phyloP scores from a whole-genome alignment of 2,797 vertebrate genomes.

The Margarornis squamiger region DNA sequence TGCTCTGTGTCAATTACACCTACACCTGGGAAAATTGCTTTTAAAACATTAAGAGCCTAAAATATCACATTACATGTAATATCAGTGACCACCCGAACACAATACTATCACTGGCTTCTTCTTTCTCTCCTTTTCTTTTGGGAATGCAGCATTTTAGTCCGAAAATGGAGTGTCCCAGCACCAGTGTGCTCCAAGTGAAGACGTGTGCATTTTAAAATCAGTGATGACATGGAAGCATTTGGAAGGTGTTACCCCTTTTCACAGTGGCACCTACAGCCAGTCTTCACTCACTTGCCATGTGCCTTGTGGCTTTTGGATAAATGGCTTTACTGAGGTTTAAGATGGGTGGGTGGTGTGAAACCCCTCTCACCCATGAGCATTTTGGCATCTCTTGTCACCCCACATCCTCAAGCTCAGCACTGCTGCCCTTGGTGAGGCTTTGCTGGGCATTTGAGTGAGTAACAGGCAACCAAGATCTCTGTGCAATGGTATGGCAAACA shows the following conservation, averaged over 20 bases:
- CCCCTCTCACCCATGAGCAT: background rate
- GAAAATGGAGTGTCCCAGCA: background rate
- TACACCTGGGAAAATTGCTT: background rate
- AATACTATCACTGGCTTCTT: background rate
- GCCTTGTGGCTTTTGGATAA: background rate
- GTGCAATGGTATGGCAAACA: accelerated
- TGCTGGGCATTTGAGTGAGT: background rate
- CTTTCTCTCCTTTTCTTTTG: background rate
- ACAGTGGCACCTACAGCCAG: background rate
- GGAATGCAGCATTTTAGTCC: background rate
- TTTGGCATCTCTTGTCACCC: background rate
- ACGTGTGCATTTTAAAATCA: background rate
- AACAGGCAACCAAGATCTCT: background rate
- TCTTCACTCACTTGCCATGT: background rate
- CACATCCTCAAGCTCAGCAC: background rate
- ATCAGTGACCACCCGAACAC: background rate
- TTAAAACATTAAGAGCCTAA: background rate
- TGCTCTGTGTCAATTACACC: background rate
- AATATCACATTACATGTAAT: background rate
- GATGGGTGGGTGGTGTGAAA: background rate
- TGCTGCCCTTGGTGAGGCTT: background rate
- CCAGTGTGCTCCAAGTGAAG: background rate
- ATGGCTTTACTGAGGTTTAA: background rate
- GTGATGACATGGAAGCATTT: background rate
- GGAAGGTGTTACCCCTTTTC: background rate